Base-by-base conservation (phyloP, 2,888 invertebrate species). In the Chesias legatella region DNA sequence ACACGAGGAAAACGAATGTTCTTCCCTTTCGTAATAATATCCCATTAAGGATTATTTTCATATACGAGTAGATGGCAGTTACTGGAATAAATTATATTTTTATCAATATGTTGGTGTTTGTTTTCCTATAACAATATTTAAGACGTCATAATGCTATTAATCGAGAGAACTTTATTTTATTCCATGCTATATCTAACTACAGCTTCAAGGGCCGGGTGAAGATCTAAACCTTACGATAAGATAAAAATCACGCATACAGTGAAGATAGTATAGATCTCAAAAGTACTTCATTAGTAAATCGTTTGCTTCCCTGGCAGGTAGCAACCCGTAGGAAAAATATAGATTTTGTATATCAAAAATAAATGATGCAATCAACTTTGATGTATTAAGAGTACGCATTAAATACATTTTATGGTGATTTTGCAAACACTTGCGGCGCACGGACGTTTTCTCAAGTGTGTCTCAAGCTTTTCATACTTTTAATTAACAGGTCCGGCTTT, bases 301-400 rank as follows among this genome's bases (percentile, higher is more conserved):
- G 62, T 65, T 68, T 64, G 73, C 73, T 74, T 68, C 80, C 84
- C 79, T 75, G n/a, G 64, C 56, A 84, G 79, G 77, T 65, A 67
- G 76, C 78, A 71, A 72, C 64, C 63, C 58, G 73, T 81, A 82
- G 73, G 79, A 79, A 83, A 83, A 84, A 81, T 82, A 81, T 78
- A 77, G 66, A 66, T 79, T 75, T 72, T 72, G 78, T 78, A 79
- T 86, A 86, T 86, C 86, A 86, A 86, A 86, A 86, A 86, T 86
- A 86, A 85, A 79, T 63, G 70, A 66, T 60, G 68, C 68, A 65
- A 74, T 62, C 62, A 63, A 70, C 69, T 62, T 71, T 66, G 60
- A 66, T 10, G 60, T 66, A 69, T 64, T 53, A 66, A 73, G 69
- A 73, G 63, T 57, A 67, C 65, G 60, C 75, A 69, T 66, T 71